phyloP scores from a whole-genome alignment of 2,113 vertebrate species.

The Varanus salvator region DNA sequence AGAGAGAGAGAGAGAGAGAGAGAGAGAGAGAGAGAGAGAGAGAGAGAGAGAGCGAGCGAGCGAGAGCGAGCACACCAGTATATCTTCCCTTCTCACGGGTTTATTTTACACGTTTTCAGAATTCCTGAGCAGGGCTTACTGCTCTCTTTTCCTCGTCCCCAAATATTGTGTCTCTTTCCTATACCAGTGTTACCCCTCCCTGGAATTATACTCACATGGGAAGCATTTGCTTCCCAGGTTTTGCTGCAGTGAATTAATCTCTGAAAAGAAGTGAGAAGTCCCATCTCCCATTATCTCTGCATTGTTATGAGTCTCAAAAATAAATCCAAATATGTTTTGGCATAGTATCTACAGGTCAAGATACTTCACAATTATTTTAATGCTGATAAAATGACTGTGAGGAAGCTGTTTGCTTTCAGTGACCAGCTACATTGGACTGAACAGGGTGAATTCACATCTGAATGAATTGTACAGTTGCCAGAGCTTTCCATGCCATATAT shows the following conservation, averaged over 20 bases:
- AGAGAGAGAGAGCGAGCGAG: no score
- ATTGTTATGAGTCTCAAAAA: not conserved
- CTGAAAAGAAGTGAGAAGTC: no score
- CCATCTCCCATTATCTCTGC: not conserved
- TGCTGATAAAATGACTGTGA: not conserved
- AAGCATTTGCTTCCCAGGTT: not conserved
- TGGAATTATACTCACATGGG: not conserved
- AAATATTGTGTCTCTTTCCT: not conserved
- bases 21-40: no score
- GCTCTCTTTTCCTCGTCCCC: not conserved
- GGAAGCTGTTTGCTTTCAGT: not conserved
- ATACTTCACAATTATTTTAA: not conserved
- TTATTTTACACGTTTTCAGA: no score
- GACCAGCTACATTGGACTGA: slow-evolving; percentile 2
- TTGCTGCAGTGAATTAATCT: not conserved
- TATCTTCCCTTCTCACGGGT: no score
- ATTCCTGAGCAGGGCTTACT: no score
- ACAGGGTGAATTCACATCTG: slow-evolving; percentile 5
- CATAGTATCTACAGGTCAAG: not conserved
- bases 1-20: no score
- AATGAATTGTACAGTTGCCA: not conserved
- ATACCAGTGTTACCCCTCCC: not conserved
- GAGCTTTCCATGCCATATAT: slow-evolving; percentile 36
- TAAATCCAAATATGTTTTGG: not conserved
- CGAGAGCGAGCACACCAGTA: no score